Evolutionary conservation across 2,113 vertebrate genomes (phyloP).

Genomic region (Hypanus sabinus): DNA sequence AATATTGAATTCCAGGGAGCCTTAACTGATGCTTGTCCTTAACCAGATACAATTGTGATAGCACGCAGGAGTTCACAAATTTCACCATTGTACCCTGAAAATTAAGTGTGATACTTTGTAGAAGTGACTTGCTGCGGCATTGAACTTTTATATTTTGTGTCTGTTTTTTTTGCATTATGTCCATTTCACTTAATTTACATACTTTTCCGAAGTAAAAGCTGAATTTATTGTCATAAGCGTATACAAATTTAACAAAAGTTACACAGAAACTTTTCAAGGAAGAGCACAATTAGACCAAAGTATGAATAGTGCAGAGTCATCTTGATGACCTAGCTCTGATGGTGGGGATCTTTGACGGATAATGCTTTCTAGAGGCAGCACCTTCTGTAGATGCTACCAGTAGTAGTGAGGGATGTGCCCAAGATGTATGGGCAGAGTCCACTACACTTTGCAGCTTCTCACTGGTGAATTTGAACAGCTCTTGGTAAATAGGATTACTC

Average conservation of each 20-base stretch:
- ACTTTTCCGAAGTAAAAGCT: not conserved
- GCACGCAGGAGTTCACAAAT: not conserved
- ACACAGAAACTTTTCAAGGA: no score
- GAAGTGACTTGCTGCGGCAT: not conserved
- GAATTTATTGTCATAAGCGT: no score
- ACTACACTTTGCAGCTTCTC: no score
- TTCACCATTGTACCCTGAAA: not conserved
- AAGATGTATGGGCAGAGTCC: no score
- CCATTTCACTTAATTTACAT: not conserved
- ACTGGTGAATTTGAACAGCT: not conserved
- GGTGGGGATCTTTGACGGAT: no score
- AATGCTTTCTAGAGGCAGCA: no score
- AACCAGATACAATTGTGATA: not conserved
- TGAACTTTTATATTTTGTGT: not conserved
- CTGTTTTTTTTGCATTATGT: not conserved
- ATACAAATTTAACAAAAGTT: no score
- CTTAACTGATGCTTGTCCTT: not conserved
- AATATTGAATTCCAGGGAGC: not conserved
- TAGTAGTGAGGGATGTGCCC: no score
- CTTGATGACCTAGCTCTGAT: no score
- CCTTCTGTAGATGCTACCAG: no score
- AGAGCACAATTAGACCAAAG: no score
- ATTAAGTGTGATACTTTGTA: not conserved
- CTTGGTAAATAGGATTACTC: not conserved
- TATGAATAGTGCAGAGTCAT: no score